Percentiles rank a stretch among this genome's conserved stretches.
Conservation (phyloP, 1,140 invertebrate genomes). For the Aplysia californica region DNA sequence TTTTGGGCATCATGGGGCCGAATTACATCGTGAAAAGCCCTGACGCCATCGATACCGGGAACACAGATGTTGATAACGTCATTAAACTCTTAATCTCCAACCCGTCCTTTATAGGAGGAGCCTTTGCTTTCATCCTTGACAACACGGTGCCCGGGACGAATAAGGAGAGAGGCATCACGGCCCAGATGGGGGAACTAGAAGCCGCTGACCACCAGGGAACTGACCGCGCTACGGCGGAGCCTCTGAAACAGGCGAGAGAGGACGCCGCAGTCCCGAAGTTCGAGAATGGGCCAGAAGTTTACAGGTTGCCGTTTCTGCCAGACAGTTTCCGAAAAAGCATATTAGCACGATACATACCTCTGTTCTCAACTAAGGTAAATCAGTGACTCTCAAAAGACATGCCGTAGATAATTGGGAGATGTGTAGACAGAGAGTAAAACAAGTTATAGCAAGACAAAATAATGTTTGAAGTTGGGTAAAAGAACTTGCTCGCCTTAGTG, state of each 20-base stretch:
- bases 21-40: slow-evolving; percentile 75
- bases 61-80: slow-evolving; percentile 35
- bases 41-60: slow-evolving; percentile 77
- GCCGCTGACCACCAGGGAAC: not conserved
- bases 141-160: slow-evolving; percentile 63
- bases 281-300: slow-evolving; percentile 26
- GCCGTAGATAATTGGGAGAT: not conserved
- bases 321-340: slow-evolving; percentile 1
- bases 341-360: slow-evolving; percentile 1
- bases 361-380: slow-evolving; percentile 4
- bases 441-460: not conserved
- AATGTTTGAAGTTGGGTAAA: not conserved
- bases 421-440: not conserved
- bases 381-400: not conserved
- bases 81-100: slow-evolving; percentile 50
- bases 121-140: slow-evolving; percentile 65
- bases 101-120: slow-evolving; percentile 64
- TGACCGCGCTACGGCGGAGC: not conserved
- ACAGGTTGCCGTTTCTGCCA: slow-evolving; percentile 27
- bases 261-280: not conserved
- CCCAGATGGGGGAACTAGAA: not conserved
- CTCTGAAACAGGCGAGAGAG: not conserved
- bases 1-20: slow-evolving; percentile 83
- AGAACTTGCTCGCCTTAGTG: too few species aligned
- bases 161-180: slow-evolving; percentile 14